Conservation (phyloP, 1,140 invertebrate species). For the Drosophila serrata region DNA sequence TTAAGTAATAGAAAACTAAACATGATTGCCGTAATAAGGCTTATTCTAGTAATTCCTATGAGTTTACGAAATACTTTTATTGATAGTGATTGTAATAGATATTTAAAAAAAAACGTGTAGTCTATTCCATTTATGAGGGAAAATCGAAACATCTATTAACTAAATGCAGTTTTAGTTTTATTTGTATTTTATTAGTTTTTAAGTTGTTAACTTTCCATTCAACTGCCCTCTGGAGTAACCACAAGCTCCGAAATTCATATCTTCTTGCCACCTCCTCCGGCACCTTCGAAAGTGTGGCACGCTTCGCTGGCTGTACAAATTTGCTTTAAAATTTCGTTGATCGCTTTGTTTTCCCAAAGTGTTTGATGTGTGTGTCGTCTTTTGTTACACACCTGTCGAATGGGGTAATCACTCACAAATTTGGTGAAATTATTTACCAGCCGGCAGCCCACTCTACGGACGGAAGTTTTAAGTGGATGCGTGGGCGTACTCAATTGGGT, state of each 20-base stretch:
- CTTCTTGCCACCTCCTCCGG: neutral
- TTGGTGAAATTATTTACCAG: constrained; percentile 58
- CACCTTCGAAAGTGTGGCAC: constrained; percentile 13
- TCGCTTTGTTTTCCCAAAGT: constrained; percentile 53
- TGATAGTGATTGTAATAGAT: neutral
- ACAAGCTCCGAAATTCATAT: neutral
- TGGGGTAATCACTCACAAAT: constrained; percentile 62
- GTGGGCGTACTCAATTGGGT: constrained; percentile 42
- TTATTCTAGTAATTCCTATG: neutral
- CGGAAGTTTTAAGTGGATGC: constrained; percentile 17
- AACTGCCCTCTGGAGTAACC: constrained; percentile 4
- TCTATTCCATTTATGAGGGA: too few relatives aligned
- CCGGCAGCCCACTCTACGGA: neutral
- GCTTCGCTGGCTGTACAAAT: constrained; percentile 61
- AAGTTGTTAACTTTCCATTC: constrained; percentile 16
- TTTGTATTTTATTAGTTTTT: neutral
- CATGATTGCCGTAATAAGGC: neutral
- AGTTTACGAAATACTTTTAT: neutral
- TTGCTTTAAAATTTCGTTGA: constrained; percentile 55
- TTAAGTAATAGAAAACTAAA: neutral
- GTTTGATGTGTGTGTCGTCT: constrained; percentile 23
- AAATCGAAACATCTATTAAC: neutral
- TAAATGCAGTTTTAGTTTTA: neutral
- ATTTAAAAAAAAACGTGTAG: too few relatives aligned
- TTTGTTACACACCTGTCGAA: constrained; percentile 50